A percentile compares a stretch with the other conserved stretches of the same genome.
Evolutionary conservation across 2,888 invertebrate species (phyloP).

Genomic region (Ochropacha duplaris): DNA sequence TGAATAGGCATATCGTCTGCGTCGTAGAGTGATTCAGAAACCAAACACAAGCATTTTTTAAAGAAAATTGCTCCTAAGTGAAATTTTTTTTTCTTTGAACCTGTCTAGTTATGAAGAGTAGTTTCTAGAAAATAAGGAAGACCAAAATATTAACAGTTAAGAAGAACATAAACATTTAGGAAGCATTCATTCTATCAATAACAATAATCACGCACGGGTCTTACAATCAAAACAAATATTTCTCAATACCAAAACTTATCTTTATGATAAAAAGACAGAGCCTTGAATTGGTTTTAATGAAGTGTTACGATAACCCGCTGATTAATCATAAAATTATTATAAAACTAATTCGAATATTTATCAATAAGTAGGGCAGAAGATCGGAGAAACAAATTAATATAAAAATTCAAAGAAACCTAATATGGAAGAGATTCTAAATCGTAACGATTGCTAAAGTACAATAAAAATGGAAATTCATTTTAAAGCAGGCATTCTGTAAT

Average conservation of each 20-base stretch:
- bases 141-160: background rate
- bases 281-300: slow-evolving; percentile 39
- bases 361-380: background rate
- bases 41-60: too few species aligned
- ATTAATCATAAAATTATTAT: slow-evolving; percentile 14
- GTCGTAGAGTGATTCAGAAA: too few species aligned
- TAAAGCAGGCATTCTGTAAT: slow-evolving; percentile 6
- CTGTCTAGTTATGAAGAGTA: too few species aligned
- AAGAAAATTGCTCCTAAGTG: too few species aligned
- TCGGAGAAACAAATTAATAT: background rate
- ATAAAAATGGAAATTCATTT: background rate
- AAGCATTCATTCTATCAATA: background rate
- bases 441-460: background rate
- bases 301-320: slow-evolving; percentile 21
- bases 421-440: background rate
- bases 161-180: background rate
- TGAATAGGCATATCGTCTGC: too few species aligned
- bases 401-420: background rate
- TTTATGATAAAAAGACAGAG: slow-evolving; percentile 29
- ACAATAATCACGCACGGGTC: slow-evolving; percentile 21
- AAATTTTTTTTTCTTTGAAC: too few species aligned
- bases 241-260: slow-evolving; percentile 41
- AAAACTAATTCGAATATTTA: background rate
- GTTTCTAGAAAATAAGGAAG: background rate
- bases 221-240: slow-evolving; percentile 29